These are phyloP conservation scores for Tipula vernalis DNA, from an alignment of 2,888 invertebrate genomes.

Conservation along the genomic window DNA sequence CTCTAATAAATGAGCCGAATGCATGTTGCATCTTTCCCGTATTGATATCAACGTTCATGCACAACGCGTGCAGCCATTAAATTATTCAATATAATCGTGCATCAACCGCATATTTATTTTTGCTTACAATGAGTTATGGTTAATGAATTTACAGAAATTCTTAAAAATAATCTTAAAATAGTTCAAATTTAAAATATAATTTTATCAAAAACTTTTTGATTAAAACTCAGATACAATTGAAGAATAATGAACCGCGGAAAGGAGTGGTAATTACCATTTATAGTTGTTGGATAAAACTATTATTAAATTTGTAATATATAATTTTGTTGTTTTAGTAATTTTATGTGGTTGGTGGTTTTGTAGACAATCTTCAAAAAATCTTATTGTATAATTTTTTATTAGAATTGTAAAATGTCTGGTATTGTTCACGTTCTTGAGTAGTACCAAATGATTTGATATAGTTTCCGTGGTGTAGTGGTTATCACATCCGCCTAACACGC, in stretches of 20 bases:
- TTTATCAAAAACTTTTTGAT: not conserved
- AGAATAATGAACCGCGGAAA: not conserved
- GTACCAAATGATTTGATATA: too few species aligned
- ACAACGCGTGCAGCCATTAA: not conserved
- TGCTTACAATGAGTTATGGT: not conserved
- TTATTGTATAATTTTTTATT: too few species aligned
- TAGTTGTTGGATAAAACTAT: not conserved
- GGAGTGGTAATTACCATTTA: not conserved
- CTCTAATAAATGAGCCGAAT: too few species aligned
- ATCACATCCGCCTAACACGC: slow-evolving; percentile 33
- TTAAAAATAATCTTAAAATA: not conserved
- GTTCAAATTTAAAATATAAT: not conserved
- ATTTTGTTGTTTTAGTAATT: too few species aligned
- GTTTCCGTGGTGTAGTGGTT: slow-evolving; percentile 35
- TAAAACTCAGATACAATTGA: not conserved
- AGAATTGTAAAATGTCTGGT: too few species aligned
- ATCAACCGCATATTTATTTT: not conserved
- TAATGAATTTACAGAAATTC: not conserved
- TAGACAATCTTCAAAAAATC: too few species aligned
- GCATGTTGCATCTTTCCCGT: too few species aligned
- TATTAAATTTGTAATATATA: not conserved
- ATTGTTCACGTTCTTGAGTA: too few species aligned
- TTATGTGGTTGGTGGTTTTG: too few species aligned
- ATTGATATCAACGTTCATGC: not conserved
- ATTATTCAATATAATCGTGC: not conserved